These are phyloP conservation scores for Orestias chungarensis DNA, from an alignment of 2,797 vertebrate genomes.

Conservation along the genomic window DNA sequence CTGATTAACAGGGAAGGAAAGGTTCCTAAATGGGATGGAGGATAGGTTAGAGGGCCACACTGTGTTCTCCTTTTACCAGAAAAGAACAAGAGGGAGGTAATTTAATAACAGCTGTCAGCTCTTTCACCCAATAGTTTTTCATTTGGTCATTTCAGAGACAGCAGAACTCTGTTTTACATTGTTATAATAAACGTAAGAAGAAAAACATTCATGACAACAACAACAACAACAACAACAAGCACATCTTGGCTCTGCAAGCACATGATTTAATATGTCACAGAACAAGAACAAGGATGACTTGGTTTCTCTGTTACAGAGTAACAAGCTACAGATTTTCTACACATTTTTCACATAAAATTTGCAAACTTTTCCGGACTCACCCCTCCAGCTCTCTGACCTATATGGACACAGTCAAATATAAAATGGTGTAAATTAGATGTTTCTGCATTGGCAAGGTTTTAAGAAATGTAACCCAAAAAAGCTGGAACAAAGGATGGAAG, in stretches of 20 bases:
- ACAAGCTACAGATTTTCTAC: background rate
- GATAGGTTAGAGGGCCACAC: constrained; percentile 64
- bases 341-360: constrained; percentile 7
- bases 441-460: background rate
- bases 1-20: constrained; percentile 82
- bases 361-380: background rate
- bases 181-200: constrained; percentile 24
- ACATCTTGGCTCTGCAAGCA: constrained; percentile 33
- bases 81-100: constrained; percentile 68
- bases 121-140: constrained; percentile 23
- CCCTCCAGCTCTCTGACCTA: background rate
- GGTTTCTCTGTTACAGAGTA: constrained; percentile 10
- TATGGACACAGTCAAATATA: background rate
- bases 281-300: constrained; percentile 46
- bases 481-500: background rate
- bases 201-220: constrained; percentile 48
- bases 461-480: background rate
- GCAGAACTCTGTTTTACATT: constrained; percentile 13
- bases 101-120: constrained; percentile 49
- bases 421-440: background rate
- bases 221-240: constrained; percentile 40
- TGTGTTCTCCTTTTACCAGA: constrained; percentile 61
- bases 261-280: constrained; percentile 55
- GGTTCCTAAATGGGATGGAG: constrained; percentile 75
- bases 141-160: constrained; percentile 18